phyloP scores from a whole-genome alignment of 2,797 vertebrate genomes.

The Threskiornis aethiopicus region DNA sequence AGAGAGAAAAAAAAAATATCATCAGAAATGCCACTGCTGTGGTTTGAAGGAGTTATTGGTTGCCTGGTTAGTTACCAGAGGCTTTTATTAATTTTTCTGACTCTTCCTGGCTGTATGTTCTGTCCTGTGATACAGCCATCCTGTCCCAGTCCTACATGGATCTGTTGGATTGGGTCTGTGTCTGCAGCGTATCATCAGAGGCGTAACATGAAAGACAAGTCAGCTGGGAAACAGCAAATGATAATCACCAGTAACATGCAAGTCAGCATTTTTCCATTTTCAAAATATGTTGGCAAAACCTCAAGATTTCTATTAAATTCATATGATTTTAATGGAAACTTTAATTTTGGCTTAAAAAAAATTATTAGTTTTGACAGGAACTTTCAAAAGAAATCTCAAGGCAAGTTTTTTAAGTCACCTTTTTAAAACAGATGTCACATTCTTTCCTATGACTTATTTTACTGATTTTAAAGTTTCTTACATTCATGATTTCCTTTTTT shows the following conservation, averaged over 20 bases:
- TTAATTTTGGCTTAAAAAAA: neutral
- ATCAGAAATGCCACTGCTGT: neutral
- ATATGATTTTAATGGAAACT: neutral
- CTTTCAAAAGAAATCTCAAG: neutral
- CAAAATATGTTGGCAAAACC: neutral
- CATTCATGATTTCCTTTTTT: neutral
- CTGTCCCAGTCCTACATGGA: neutral
- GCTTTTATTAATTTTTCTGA: neutral
- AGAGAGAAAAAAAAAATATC: neutral
- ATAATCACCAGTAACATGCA: neutral
- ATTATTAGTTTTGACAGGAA: neutral
- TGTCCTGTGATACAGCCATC: neutral
- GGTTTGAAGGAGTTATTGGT: neutral
- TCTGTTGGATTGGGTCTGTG: neutral
- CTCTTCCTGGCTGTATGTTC: neutral
- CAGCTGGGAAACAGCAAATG: neutral
- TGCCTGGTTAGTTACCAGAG: neutral
- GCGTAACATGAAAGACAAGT: neutral
- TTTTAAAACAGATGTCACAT: neutral
- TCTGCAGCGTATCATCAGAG: neutral
- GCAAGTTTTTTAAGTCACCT: neutral
- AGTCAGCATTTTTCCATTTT: neutral
- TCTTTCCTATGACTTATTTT: neutral
- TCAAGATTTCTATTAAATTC: neutral
- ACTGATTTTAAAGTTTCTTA: neutral